A percentile compares a stretch with the other conserved stretches of the same genome.
phyloP scores from a whole-genome alignment of 37 sponge, comb jelly and placozoan genomes.

The Axinella damicornis region DNA sequence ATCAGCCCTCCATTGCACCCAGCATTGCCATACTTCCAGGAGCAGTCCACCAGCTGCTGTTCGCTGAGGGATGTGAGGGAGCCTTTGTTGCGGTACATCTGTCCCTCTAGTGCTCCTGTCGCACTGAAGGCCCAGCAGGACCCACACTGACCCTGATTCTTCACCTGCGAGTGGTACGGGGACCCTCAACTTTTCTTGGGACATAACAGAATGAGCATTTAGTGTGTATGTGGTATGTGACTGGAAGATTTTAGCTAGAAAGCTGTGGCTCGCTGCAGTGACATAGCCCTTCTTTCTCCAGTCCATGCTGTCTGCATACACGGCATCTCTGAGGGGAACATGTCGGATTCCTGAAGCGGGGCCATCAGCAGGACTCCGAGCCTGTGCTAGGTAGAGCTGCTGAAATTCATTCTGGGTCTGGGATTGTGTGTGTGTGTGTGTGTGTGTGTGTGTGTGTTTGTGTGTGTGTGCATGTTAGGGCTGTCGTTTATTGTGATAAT shows the following conservation, averaged over 20 bases:
- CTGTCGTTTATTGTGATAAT: no score
- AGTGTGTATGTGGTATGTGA: no score
- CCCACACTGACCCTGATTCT: conserved; percentile 93
- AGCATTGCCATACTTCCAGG: conserved; percentile 82
- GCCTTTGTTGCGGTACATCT: conserved; percentile 54
- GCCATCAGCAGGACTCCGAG: conserved; percentile 16
- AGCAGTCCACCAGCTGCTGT: conserved; percentile 96
- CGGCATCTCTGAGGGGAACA: neutral
- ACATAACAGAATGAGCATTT: no score
- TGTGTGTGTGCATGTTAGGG: no score
- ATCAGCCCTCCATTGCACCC: conserved; percentile 90
- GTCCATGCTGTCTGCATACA: conserved; percentile 42
- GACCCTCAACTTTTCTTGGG: no score
- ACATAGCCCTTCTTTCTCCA: conserved; percentile 70
- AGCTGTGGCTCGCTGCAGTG: conserved; percentile 58
- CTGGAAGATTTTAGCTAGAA: no score
- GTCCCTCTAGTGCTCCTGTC: conserved; percentile 87
- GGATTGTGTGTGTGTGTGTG: no score
- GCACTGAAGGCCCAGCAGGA: conserved; percentile 95
- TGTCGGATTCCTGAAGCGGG: conserved; percentile 12
- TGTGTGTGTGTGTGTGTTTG: no score
- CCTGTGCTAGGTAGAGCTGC: conserved; percentile 52
- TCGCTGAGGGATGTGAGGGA: conserved; percentile 85
- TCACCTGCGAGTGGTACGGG: conserved; percentile 75
- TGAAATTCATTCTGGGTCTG: conserved; percentile 70